These are phyloP conservation scores for Orthosia gracilis DNA, from an alignment of 2,888 invertebrate genomes.

Conservation along the genomic window DNA sequence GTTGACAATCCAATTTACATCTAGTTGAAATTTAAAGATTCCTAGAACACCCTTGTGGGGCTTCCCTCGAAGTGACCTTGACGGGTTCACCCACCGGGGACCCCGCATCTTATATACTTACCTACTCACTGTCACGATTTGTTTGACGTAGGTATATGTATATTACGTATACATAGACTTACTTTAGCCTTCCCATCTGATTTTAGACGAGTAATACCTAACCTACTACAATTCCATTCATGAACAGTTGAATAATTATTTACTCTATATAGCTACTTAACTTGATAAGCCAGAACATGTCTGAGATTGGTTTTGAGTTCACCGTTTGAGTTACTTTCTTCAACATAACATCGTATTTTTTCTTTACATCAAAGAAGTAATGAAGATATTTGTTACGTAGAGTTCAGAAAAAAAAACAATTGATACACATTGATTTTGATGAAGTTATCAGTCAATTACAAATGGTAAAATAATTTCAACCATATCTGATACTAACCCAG, in stretches of 20 bases:
- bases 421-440: conserved; percentile 4
- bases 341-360: background rate
- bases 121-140: conserved; percentile 76
- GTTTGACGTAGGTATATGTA: conserved; percentile 68
- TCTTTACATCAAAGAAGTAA: background rate
- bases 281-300: conserved; percentile 37
- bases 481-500: background rate
- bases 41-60: conserved; percentile 78
- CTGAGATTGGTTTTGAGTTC: background rate
- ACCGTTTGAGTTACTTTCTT: background rate
- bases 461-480: conserved; percentile 8
- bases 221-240: conserved; percentile 68
- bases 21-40: conserved; percentile 74
- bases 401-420: conserved; percentile 4
- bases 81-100: conserved; percentile 80
- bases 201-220: conserved; percentile 52
- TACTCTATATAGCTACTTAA: conserved; percentile 49
- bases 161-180: conserved; percentile 45
- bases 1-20: conserved; percentile 65
- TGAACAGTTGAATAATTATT: conserved; percentile 63
- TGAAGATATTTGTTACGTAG: background rate
- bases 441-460: background rate
- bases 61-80: conserved; percentile 82
- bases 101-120: conserved; percentile 80
- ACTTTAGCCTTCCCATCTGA: conserved; percentile 65